Conservation (phyloP, 2,113 vertebrate species). For the Elephantulus edwardii region DNA sequence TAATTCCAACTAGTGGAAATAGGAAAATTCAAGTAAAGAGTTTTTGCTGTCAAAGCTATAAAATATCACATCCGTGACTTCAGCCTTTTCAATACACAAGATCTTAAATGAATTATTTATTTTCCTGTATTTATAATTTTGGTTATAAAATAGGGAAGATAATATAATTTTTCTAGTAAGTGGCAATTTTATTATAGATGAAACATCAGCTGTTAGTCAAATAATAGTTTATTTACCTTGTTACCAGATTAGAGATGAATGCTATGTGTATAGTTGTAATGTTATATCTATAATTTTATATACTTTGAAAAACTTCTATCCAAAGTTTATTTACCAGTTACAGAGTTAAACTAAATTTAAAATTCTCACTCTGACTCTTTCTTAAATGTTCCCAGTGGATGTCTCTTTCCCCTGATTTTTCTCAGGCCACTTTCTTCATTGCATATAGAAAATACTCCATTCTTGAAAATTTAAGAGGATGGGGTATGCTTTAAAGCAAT, state of each 20-base stretch:
- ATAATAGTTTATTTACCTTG: no score
- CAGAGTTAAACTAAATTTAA: constrained; percentile 1
- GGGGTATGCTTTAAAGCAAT: constrained; percentile 22
- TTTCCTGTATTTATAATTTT: constrained; percentile 36
- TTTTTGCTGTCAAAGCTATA: neutral
- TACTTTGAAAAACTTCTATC: neutral
- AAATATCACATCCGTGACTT: neutral
- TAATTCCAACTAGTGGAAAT: no score
- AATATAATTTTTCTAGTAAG: no score
- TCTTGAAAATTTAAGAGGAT: constrained; percentile 5
- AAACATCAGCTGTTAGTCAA: no score
- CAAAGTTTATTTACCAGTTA: no score
- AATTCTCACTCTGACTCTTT: neutral
- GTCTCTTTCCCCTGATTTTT: neutral
- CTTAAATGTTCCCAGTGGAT: neutral
- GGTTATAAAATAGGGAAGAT: no score
- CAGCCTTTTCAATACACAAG: neutral
- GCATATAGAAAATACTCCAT: neutral
- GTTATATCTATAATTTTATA: constrained; percentile 22
- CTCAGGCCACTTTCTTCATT: neutral
- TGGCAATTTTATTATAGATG: no score
- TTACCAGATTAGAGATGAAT: neutral
- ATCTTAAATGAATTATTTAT: neutral
- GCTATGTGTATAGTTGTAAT: no score
- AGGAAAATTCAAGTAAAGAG: no score